These are phyloP conservation scores for Coregonus sp. DNA, from an alignment of 2,797 vertebrate genomes.

Conservation along the genomic window DNA sequence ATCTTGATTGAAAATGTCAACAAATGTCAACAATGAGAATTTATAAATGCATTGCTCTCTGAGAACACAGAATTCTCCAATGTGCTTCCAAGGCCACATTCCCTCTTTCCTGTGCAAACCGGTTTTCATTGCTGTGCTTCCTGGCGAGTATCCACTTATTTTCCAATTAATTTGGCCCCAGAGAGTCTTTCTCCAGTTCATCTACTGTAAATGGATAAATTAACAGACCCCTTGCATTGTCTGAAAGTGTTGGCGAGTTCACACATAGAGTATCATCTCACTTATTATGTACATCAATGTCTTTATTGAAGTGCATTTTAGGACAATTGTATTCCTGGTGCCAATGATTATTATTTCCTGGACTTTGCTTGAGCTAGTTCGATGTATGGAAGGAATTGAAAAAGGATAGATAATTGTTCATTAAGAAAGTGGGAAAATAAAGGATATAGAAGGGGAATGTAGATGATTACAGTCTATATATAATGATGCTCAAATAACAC, in stretches of 20 bases:
- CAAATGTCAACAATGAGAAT: constrained; percentile 53
- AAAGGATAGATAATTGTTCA: constrained; percentile 14
- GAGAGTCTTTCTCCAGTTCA: constrained; percentile 62
- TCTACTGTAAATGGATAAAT: constrained; percentile 60
- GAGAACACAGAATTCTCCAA: constrained; percentile 50
- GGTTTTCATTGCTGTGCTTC: constrained; percentile 63
- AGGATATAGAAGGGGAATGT: constrained; percentile 30
- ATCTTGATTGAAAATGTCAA: constrained; percentile 50
- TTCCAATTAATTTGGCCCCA: constrained; percentile 70
- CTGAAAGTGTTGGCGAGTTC: constrained; percentile 52
- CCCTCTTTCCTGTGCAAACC: constrained; percentile 59
- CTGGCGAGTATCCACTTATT: constrained; percentile 73
- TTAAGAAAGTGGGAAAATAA: constrained; percentile 23
- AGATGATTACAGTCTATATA: not conserved
- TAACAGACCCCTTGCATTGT: constrained; percentile 63
- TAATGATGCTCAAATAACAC: not conserved
- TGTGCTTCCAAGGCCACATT: constrained; percentile 57
- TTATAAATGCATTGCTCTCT: constrained; percentile 43
- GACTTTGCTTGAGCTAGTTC: constrained; percentile 11
- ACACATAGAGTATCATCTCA: constrained; percentile 36
- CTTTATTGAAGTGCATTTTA: constrained; percentile 27
- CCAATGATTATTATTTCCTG: constrained; percentile 26
- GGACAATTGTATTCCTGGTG: constrained; percentile 24
- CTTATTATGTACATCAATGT: constrained; percentile 42
- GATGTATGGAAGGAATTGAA: not conserved